phyloP scores from a whole-genome alignment of 2,113 vertebrate genomes.

The Chaenocephalus aceratus region DNA sequence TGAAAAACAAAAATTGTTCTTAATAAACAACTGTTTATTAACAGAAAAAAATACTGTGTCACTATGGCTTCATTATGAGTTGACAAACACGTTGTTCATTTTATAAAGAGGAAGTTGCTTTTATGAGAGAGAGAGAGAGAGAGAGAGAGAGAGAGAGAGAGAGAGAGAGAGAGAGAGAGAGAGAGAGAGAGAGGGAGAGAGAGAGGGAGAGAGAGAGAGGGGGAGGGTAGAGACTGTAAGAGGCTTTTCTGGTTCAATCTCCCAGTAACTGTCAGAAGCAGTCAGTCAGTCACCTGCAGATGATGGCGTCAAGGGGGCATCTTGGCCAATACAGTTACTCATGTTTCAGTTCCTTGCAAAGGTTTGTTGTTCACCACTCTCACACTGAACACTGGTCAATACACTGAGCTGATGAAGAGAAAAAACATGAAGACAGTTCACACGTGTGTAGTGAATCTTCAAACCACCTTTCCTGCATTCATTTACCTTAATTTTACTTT shows the following conservation, averaged over 20 bases:
- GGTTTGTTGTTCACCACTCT: not conserved
- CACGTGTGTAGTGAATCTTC: not conserved
- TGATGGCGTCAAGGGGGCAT: slow-evolving; percentile 75
- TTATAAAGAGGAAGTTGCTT: slow-evolving; percentile 3
- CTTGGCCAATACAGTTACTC: slow-evolving; percentile 64
- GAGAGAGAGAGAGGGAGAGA: slow-evolving; percentile 3
- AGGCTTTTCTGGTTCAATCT: slow-evolving; percentile 84
- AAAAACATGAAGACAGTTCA: not conserved
- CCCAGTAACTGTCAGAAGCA: slow-evolving; percentile 85
- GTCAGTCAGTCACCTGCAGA: slow-evolving; percentile 85
- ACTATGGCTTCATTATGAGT: not conserved
- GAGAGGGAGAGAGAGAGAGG: not conserved
- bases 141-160: not conserved
- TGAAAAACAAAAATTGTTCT: not conserved
- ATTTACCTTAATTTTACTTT: not conserved
- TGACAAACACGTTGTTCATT: not conserved
- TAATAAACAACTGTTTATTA: not conserved
- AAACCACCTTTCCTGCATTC: not conserved
- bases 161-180: not conserved
- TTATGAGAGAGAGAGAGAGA: slow-evolving; percentile 7
- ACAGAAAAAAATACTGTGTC: too few species aligned
- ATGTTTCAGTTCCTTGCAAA: slow-evolving; percentile 17
- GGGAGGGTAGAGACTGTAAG: slow-evolving; percentile 69
- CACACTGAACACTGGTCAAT: not conserved
- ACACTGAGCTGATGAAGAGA: not conserved